A percentile compares a stretch with the other conserved stretches of the same genome.
These are phyloP conservation scores for Trogon melanurus DNA, from an alignment of 2,113 vertebrate genomes.

Conservation along the genomic window DNA sequence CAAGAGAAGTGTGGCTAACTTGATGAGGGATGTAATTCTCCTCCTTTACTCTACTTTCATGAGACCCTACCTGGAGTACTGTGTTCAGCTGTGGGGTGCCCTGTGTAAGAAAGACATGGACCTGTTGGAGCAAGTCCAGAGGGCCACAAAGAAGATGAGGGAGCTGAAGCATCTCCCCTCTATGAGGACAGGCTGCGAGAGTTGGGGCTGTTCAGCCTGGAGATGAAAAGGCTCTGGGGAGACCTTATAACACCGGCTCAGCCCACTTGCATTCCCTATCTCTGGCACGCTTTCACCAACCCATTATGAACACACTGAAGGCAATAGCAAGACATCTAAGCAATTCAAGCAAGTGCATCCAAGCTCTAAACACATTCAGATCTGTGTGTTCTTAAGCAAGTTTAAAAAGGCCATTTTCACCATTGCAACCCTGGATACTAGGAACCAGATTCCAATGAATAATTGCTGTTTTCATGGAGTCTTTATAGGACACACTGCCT, in stretches of 20 bases:
- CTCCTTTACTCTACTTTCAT: too few species aligned
- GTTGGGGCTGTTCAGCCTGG: too few species aligned
- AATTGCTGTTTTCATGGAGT: fast-evolving
- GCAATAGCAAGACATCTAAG: neutral
- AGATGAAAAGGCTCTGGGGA: too few species aligned
- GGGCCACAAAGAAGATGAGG: too few species aligned
- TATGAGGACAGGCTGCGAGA: too few species aligned
- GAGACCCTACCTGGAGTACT: too few species aligned
- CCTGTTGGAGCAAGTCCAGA: too few species aligned
- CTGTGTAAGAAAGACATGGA: too few species aligned
- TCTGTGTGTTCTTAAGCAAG: neutral
- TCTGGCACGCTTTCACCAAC: neutral
- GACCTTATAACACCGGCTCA: neutral
- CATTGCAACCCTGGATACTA: neutral
- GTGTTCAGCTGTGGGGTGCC: too few species aligned
- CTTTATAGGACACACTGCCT: neutral
- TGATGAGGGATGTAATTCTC: too few species aligned
- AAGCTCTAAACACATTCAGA: neutral
- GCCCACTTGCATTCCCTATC: neutral
- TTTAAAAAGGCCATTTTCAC: neutral
- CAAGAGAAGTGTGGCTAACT: too few species aligned
- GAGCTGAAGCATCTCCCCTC: too few species aligned
- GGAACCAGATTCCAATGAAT: neutral
- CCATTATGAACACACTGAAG: neutral
- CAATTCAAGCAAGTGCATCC: neutral